Percentiles rank a stretch among this genome's conserved stretches.
These are phyloP conservation scores for Steinernema scapterisci DNA, from an alignment of 2,888 invertebrate genomes.

Conservation along the genomic window DNA sequence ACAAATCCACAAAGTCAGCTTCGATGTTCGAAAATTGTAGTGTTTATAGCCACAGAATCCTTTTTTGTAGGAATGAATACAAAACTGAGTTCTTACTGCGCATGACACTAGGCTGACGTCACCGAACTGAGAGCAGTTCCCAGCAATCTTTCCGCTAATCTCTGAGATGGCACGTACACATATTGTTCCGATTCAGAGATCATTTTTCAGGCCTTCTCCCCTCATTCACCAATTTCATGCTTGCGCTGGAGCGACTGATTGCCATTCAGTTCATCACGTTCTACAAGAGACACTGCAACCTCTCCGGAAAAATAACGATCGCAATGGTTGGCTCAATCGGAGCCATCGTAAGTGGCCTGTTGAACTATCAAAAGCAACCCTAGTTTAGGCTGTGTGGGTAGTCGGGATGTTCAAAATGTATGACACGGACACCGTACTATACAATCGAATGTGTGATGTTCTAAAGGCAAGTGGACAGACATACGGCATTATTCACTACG, in stretches of 20 bases:
- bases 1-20: no score
- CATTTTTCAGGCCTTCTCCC: slow-evolving; percentile 5
- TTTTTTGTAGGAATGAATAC: no score
- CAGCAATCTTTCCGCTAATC: no score
- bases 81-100: no score
- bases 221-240: slow-evolving; percentile 14
- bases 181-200: no score
- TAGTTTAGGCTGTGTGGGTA: neutral
- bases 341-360: neutral
- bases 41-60: no score
- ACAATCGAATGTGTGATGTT: neutral
- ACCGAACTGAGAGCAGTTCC: no score
- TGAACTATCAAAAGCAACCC: neutral
- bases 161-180: no score
- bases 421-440: neutral
- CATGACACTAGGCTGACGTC: no score
- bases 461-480: slow-evolving; percentile 11
- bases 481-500: slow-evolving; percentile 9
- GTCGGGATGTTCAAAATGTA: slow-evolving; percentile 5
- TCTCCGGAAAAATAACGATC: neutral
- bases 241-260: neutral
- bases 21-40: no score
- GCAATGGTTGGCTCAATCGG: neutral
- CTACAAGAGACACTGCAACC: slow-evolving; percentile 11
- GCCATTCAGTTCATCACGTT: slow-evolving; percentile 13